phyloP scores from a whole-genome alignment of 30 jellyfish, hydroid and myxozoan genomes.

The Cassiopea andromeda region DNA sequence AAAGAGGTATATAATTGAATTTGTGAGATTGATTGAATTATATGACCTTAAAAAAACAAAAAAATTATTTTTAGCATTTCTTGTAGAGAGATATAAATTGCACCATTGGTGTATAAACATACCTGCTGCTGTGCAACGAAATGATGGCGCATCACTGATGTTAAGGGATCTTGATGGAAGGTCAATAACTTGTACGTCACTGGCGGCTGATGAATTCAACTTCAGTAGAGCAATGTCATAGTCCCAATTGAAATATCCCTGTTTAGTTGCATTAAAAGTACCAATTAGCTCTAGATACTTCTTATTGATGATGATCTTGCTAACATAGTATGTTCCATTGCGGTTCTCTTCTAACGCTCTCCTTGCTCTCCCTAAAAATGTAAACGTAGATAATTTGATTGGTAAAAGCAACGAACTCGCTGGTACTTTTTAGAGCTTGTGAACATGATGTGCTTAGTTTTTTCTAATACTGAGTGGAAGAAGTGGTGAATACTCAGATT shows the following conservation, averaged over 20 bases:
- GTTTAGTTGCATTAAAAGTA: neutral
- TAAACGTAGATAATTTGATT: neutral
- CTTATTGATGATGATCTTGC: constrained; percentile 19
- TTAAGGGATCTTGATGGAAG: constrained; percentile 12
- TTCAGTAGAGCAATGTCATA: constrained; percentile 51
- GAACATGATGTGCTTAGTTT: too few species aligned
- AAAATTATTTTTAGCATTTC: too few species aligned
- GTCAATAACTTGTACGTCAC: neutral
- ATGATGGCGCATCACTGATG: neutral
- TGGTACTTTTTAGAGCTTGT: neutral
- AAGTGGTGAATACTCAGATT: too few species aligned
- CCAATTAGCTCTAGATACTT: neutral
- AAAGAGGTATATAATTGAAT: too few species aligned
- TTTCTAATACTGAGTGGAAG: too few species aligned
- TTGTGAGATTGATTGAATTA: too few species aligned
- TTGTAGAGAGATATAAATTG: too few species aligned
- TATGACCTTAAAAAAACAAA: too few species aligned
- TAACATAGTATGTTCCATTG: constrained; percentile 37
- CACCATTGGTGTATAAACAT: neutral
- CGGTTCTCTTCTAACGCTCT: constrained; percentile 11
- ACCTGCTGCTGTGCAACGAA: constrained; percentile 56
- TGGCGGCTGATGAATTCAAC: constrained; percentile 9
- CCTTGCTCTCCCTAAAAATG: constrained; percentile 22
- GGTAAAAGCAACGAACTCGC: neutral
- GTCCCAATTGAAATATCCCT: constrained; percentile 51